A percentile compares a stretch with the other conserved stretches of the same genome.
Conservation (phyloP, 2,113 vertebrate species). For the Siniperca chuatsi region DNA sequence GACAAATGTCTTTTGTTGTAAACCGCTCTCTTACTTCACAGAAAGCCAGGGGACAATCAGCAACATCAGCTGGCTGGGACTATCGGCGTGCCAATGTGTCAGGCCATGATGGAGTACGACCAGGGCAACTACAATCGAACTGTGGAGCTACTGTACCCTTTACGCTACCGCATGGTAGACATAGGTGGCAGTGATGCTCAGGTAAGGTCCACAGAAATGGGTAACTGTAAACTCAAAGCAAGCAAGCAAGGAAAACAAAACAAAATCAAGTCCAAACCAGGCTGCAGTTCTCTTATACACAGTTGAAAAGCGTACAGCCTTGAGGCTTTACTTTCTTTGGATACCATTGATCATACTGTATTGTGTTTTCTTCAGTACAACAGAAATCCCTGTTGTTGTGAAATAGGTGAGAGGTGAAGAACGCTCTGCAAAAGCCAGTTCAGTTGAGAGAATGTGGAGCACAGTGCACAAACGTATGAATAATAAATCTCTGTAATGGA, state of each 20-base stretch:
- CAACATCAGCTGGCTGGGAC: constrained; percentile 84
- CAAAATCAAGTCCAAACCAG: background rate
- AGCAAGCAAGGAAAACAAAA: background rate
- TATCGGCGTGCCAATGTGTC: constrained; percentile 90
- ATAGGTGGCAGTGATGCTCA: constrained; percentile 96
- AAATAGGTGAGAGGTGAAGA: constrained; percentile 48
- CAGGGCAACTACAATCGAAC: constrained; percentile 85
- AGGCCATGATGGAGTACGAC: constrained; percentile 90
- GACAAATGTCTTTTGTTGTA: background rate
- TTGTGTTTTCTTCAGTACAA: constrained; percentile 17
- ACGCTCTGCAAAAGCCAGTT: constrained; percentile 5
- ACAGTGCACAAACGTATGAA: constrained; percentile 52
- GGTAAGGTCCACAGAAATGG: constrained; percentile 78
- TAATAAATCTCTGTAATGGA: constrained; percentile 71
- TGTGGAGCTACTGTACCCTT: constrained; percentile 89
- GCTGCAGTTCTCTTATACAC: background rate
- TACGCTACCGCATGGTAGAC: constrained; percentile 85
- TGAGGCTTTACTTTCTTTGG: constrained; percentile 6
- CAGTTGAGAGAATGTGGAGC: constrained; percentile 35
- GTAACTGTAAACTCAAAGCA: background rate
- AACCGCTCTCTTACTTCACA: constrained; percentile 57
- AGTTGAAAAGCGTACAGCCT: constrained; percentile 1
- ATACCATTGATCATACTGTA: constrained; percentile 14
- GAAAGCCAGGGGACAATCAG: constrained; percentile 85
- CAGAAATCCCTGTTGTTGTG: constrained; percentile 30